Evolutionary conservation across 2,888 invertebrate species (phyloP), one percentile per base, ranked within the genome.

Genomic region (Papilio protenor): DNA sequence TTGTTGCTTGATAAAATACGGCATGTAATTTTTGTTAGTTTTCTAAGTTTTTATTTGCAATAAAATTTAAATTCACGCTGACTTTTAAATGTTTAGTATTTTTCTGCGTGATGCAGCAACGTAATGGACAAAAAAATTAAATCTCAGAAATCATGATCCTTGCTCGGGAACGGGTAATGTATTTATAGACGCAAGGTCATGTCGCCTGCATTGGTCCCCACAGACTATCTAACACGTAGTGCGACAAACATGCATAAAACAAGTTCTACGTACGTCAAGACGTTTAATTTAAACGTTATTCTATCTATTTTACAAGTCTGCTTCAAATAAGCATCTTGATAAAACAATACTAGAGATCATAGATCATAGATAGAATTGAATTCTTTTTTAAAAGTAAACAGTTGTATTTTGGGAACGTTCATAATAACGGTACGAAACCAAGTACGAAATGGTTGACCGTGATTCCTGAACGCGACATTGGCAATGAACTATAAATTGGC

Each of bases 111-210:
- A 16, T 59, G 2, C 1, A 57, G 21, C 57, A 23, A 61, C 16
- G 61, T 27, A 66, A 40, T 66, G 66, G 40, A 52, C 27, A 52
- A 55, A 69, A 61, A 69, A 40, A 70, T 59, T 18, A 40, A 70
- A 69, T 47, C 47, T 59, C 86, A 88, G 87, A 88, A 90, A 90
- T 87, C 88, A 86, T 86, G 84, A 84, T 82, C 84, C 84, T 85
- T 81, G 84, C 84, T 82, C 84, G 83, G 87, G 87, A 87, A 85
- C 85, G 84, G 84, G 81, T 84, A 81, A 80, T 90, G 81, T 92
- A 92, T 91, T 89, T 90, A 90, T 91, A 92, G 88, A 84, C 76
- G 82, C 90, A 91, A 92, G 92, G 92, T 88, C 89, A 86, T 79
- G 82, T 84, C 83, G 86, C 79, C 83, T 80, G 81, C 77, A 66